Evolutionary conservation across 1,140 invertebrate species (phyloP).

Genomic region (Drosophila lowei): DNA sequence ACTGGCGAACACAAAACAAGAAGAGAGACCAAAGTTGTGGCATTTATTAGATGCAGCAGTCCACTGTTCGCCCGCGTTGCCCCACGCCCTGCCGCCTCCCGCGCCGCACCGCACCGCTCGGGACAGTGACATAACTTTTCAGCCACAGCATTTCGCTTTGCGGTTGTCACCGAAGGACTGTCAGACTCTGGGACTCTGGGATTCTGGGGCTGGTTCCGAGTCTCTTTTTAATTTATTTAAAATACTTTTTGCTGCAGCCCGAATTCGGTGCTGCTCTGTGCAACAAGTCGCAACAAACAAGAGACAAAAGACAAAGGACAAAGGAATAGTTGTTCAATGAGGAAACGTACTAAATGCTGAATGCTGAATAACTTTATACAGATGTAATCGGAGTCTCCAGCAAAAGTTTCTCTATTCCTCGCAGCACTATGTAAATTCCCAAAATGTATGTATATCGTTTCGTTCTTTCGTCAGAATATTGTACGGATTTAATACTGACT

Average conservation of each 20-base stretch:
- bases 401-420: slow-evolving; percentile 8
- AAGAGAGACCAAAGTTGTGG: slow-evolving; percentile 25
- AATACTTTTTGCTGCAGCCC: slow-evolving; percentile 46
- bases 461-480: not conserved
- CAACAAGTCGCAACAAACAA: slow-evolving; percentile 43
- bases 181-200: slow-evolving; percentile 4
- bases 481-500: too few relatives aligned
- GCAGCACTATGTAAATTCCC: slow-evolving; percentile 30
- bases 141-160: slow-evolving; percentile 62
- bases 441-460: slow-evolving; percentile 33
- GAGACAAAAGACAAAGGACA: slow-evolving; percentile 9
- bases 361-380: slow-evolving; percentile 31
- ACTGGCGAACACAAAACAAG: too few relatives aligned
- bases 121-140: slow-evolving; percentile 61
- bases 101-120: not conserved
- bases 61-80: slow-evolving; percentile 14
- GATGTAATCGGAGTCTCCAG: not conserved
- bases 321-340: slow-evolving; percentile 20
- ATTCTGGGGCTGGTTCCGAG: slow-evolving; percentile 3
- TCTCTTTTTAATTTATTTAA: slow-evolving; percentile 68
- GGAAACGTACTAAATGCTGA: slow-evolving; percentile 31
- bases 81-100: not conserved
- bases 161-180: slow-evolving; percentile 47
- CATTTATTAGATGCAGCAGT: slow-evolving; percentile 77
- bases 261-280: slow-evolving; percentile 21